A percentile compares a stretch with the other conserved stretches of the same genome.
Conservation (phyloP, 2,797 vertebrate genomes). For the Prionace glauca region DNA sequence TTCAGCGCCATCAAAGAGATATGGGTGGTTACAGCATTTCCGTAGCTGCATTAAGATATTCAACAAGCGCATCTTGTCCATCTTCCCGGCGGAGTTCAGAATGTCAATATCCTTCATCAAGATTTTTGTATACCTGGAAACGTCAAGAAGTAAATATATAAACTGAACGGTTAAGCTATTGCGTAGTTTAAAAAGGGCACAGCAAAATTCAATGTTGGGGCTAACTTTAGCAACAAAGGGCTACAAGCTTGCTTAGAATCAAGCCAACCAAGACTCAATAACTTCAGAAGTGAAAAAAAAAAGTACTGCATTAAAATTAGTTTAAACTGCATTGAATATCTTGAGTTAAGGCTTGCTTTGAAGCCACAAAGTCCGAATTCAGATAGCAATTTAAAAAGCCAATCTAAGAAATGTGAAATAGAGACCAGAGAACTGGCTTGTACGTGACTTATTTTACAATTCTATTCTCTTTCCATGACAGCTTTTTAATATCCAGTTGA, state of each 20-base stretch:
- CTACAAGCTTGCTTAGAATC: background rate
- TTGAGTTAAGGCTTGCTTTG: background rate
- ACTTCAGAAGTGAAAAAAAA: background rate
- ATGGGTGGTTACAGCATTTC: constrained; percentile 71
- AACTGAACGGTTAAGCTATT: constrained; percentile 35
- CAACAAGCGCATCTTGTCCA: constrained; percentile 73
- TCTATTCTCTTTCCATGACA: background rate
- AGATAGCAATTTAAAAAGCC: background rate
- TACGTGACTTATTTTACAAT: background rate
- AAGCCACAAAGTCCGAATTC: background rate
- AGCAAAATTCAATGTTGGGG: constrained; percentile 33
- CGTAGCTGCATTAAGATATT: constrained; percentile 72
- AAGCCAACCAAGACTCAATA: background rate
- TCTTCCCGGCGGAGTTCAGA: constrained; percentile 69
- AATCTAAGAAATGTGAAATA: background rate
- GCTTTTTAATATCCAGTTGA: constrained; percentile 6
- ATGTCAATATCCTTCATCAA: constrained; percentile 74
- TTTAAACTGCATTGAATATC: background rate
- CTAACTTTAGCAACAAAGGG: background rate
- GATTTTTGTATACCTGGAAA: constrained; percentile 68
- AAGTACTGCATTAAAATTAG: background rate
- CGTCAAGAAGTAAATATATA: constrained; percentile 40
- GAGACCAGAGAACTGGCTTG: background rate
- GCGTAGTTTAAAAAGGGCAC: constrained; percentile 27
- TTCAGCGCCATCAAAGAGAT: constrained; percentile 69